These are phyloP conservation scores for Neopelma chrysocephalum DNA, from an alignment of 2,797 vertebrate species.

Conservation along the genomic window DNA sequence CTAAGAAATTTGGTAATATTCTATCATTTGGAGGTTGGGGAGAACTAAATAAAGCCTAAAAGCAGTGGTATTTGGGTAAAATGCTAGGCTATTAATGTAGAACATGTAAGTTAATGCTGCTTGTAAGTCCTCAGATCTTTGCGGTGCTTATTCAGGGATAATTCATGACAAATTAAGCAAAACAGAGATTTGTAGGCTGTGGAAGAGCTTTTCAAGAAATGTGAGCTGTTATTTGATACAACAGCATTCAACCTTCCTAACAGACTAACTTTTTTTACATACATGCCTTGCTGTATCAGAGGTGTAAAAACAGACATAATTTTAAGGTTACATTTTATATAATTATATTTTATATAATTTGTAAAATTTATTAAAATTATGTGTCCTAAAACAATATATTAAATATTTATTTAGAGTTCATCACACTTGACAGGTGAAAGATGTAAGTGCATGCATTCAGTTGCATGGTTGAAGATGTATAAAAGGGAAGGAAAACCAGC, in stretches of 20 bases:
- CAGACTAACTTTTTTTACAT: background rate
- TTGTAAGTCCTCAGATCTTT: background rate
- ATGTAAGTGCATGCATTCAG: background rate
- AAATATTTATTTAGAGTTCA: background rate
- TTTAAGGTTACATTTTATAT: background rate
- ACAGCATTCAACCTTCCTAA: background rate
- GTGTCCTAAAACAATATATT: background rate
- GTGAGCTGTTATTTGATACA: background rate
- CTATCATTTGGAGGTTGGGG: background rate
- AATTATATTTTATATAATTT: background rate
- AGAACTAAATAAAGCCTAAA: background rate
- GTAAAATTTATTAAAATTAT: background rate
- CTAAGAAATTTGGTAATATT: background rate
- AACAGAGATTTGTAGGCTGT: background rate
- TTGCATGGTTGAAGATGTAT: background rate
- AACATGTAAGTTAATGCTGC: background rate
- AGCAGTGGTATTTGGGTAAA: background rate
- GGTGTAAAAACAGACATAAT: background rate
- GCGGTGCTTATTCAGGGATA: background rate
- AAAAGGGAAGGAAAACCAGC: background rate
- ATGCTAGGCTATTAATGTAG: background rate
- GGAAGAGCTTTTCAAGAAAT: background rate
- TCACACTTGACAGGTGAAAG: background rate
- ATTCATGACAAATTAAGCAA: background rate
- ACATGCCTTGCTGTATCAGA: background rate